Base-by-base conservation (phyloP, 1,140 invertebrate species). In the Aculops lycopersici region DNA sequence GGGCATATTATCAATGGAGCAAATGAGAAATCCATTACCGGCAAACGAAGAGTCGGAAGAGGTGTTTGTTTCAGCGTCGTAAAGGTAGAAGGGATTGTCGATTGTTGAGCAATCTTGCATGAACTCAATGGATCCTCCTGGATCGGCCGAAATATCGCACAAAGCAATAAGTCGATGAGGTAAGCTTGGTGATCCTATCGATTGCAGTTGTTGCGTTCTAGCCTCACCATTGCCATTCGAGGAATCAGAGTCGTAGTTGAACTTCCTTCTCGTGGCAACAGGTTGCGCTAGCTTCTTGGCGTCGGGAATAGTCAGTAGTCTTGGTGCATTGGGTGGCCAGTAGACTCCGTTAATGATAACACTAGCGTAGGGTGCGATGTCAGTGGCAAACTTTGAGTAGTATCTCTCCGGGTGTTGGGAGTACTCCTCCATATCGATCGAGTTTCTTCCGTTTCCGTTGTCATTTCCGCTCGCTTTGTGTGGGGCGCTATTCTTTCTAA, bases 61-160 rank as follows among this genome's bases (percentile, higher is more conserved):
- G 54, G 86, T 88, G 52, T 97, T 92, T 36, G 83, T 68, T 54
- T 98, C 83, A 3, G 90, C 88, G 58, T 98, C 88, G 53, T 98
- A 98, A 1, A 98, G 64, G 55, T 80, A 92, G 57, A 97, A 98
- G 0, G 90, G 90, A 14, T 79, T 90, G 52, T 98, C 90, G 39
- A 98, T 98, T 0, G 88, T 97, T 0, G 92, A 98, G 51, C 88
- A 97, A 53, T 97, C 88, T 50, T 88, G 86, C 88, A 98, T 95
- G 52, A 98, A 97, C 60, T 98, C 90, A 42, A 97, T 94, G 17
- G 84, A 94, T 37, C 88, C 86, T 14, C 88, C 88, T 1, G 90
- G 90, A 62, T 98, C 92, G 2, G 90, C 90, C 2, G 80, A 88
- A 50, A 97, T 95, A 55, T 97, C 90, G 56, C 88, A 97, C 51